Evolutionary conservation across 2,888 invertebrate genomes (phyloP).

Genomic region (Panorpa germanica): DNA sequence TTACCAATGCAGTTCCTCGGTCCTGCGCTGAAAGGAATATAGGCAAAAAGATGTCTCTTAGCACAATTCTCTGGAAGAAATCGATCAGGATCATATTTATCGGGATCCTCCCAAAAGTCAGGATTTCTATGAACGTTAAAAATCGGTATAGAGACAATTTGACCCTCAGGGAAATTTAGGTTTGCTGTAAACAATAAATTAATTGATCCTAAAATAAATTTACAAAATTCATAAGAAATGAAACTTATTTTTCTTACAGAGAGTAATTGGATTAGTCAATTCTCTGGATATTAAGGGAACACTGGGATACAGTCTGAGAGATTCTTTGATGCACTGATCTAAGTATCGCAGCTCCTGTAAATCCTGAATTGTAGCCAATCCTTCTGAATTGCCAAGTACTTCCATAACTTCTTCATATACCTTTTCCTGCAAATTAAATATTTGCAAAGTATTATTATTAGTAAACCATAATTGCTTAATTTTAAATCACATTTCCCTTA

Average conservation of each 20-base stretch:
- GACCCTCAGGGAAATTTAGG: no score
- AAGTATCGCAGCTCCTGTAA: no score
- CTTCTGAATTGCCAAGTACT: conserved; percentile 23
- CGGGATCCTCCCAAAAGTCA: conserved; percentile 40
- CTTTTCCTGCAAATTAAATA: conserved; percentile 28
- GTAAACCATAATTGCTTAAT: no score
- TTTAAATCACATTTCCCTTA: no score
- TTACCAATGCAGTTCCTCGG: conserved; percentile 48
- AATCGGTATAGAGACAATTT: no score
- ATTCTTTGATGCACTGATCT: conserved; percentile 35
- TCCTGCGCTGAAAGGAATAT: conserved; percentile 48
- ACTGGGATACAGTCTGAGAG: conserved; percentile 31
- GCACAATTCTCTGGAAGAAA: conserved; percentile 38
- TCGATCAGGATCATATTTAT: conserved; percentile 33
- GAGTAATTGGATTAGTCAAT: conserved; percentile 14
- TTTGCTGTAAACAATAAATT: no score
- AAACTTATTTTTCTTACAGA: conserved; percentile 10
- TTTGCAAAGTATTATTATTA: no score
- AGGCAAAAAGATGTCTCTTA: conserved; percentile 38
- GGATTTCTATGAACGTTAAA: conserved; percentile 43
- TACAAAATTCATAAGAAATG: no score
- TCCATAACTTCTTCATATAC: conserved; percentile 24
- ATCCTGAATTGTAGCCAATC: no score
- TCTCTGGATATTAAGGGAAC: conserved; percentile 28
- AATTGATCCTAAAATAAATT: no score